phyloP scores from a whole-genome alignment of 1,140 invertebrate genomes.

The Drosophila virilis region DNA sequence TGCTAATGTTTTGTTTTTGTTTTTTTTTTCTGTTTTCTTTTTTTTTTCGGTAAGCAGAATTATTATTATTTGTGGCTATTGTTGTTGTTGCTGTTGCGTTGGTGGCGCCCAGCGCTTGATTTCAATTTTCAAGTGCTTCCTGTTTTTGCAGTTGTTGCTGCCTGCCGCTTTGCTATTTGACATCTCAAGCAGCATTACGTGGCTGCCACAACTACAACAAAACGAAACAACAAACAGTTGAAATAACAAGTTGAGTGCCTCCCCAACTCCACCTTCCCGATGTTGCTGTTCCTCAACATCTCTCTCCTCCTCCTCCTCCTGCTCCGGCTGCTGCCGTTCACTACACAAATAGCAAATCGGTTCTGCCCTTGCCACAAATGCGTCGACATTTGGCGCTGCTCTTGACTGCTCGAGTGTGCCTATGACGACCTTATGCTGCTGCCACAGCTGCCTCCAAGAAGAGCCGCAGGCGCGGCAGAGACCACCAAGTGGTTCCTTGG shows the following conservation, averaged over 20 bases:
- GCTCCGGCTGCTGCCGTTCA: conserved; percentile 20
- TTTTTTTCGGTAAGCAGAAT: conserved; percentile 18
- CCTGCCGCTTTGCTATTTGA: conserved; percentile 67
- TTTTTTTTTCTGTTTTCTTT: conserved; percentile 24
- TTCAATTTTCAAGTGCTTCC: conserved; percentile 81
- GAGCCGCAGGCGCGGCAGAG: conserved; percentile 20
- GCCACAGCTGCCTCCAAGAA: not conserved
- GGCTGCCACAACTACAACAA: conserved; percentile 32
- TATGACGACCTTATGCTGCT: conserved; percentile 24
- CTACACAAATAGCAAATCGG: conserved; percentile 72
- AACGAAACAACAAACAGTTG: conserved; percentile 42
- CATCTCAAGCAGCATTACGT: conserved; percentile 76
- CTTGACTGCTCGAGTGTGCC: conserved; percentile 63
- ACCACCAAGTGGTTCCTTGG: conserved; percentile 27
- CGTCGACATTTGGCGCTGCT: conserved; percentile 53
- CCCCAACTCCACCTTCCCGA: not conserved
- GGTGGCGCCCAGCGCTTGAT: conserved; percentile 75
- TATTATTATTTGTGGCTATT: conserved; percentile 31
- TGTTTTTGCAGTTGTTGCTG: conserved; percentile 56
- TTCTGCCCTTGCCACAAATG: conserved; percentile 65
- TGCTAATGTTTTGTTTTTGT: conserved; percentile 20
- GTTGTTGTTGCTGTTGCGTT: conserved; percentile 48
- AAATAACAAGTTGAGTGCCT: conserved; percentile 56
- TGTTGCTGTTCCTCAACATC: too few relatives aligned
- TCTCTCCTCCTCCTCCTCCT: not conserved